Evolutionary conservation across 2,888 invertebrate genomes (phyloP).

Genomic region (Chymomyza caudatula): DNA sequence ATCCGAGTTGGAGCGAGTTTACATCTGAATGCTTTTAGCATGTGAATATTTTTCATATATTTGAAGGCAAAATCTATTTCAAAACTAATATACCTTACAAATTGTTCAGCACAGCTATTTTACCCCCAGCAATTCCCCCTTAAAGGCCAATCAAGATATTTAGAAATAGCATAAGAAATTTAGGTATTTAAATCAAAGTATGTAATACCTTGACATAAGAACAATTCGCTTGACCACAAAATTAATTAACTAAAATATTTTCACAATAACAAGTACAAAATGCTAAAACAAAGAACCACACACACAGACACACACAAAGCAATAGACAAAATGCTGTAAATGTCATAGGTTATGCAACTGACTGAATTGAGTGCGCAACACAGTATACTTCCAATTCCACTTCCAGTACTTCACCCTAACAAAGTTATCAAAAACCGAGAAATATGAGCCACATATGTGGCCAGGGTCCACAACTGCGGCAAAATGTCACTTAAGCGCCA

Average conservation of each 20-base stretch:
- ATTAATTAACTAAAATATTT: constrained; percentile 66
- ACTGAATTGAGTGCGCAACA: neutral
- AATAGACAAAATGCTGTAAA: constrained; percentile 27
- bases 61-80: no score
- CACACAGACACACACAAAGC: constrained; percentile 26
- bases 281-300: neutral
- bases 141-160: constrained; percentile 20
- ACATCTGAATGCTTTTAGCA: no score
- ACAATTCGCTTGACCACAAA: constrained; percentile 55
- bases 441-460: constrained; percentile 4
- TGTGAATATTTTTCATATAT: no score
- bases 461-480: constrained; percentile 42
- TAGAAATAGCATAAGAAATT: neutral
- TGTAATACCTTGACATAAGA: constrained; percentile 4
- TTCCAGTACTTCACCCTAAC: constrained; percentile 10
- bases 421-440: constrained; percentile 36
- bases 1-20: no score
- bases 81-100: no score
- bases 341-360: neutral
- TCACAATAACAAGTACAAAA: constrained; percentile 5
- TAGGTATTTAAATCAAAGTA: neutral
- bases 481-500: constrained; percentile 38
- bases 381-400: neutral
- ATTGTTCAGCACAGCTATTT: constrained; percentile 20
- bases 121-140: constrained; percentile 27